These are phyloP conservation scores for Porphyrio hochstetteri DNA, from an alignment of 2,113 vertebrate species.

Conservation along the genomic window DNA sequence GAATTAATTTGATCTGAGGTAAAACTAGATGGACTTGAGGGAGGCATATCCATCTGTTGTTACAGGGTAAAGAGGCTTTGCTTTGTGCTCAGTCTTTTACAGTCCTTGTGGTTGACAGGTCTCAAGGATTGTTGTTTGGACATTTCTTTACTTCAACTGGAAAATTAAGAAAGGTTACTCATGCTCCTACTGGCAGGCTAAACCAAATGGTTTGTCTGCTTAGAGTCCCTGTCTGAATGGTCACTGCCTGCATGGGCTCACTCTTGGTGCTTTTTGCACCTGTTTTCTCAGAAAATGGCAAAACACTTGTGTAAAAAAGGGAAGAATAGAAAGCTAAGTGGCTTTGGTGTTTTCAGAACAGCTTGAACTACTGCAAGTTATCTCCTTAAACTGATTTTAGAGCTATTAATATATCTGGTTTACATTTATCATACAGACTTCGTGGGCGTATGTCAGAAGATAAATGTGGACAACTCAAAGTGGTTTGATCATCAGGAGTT, in stretches of 20 bases:
- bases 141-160: neutral
- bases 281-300: neutral
- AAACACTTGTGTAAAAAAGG: neutral
- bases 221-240: fast-evolving
- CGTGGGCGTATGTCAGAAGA: fast-evolving
- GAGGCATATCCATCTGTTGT: neutral
- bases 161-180: neutral
- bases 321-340: neutral
- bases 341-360: neutral
- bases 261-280: neutral
- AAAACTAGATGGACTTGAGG: neutral
- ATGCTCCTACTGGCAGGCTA: neutral
- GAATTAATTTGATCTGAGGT: neutral
- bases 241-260: neutral
- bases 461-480: neutral
- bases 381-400: neutral
- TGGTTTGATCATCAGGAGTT: neutral
- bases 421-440: neutral
- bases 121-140: neutral
- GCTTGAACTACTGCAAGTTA: neutral
- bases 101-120: neutral
- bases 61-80: fast-evolving
- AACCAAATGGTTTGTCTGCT: neutral
- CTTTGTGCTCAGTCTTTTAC: neutral
- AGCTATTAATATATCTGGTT: neutral